These are phyloP conservation scores for Tupaia tana DNA, from an alignment of 2,113 vertebrate genomes.

Conservation along the genomic window DNA sequence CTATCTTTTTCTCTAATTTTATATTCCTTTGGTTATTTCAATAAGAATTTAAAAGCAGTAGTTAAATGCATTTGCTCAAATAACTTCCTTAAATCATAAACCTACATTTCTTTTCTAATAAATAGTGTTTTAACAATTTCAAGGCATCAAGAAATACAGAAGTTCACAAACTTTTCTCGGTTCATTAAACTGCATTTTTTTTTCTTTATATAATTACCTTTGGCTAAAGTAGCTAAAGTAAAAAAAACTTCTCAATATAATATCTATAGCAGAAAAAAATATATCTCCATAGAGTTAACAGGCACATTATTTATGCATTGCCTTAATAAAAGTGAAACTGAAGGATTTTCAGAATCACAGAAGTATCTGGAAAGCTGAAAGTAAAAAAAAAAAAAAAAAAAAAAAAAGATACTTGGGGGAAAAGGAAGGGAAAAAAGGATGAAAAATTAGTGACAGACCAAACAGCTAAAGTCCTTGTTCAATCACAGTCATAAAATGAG, in stretches of 20 bases:
- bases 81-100: constrained; percentile 46
- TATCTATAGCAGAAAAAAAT: constrained; percentile 5
- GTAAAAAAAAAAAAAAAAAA: constrained; percentile 7
- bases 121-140: constrained; percentile 9
- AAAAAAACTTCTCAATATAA: constrained; percentile 46
- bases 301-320: constrained; percentile 34
- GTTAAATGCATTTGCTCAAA: not conserved
- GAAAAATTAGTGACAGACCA: not conserved
- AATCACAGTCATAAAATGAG: constrained; percentile 48
- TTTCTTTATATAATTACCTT: constrained; percentile 45
- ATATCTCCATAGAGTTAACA: constrained; percentile 2
- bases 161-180: constrained; percentile 42
- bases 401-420: not conserved
- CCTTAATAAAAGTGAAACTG: constrained; percentile 52
- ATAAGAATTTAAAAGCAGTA: not conserved
- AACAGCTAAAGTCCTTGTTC: constrained; percentile 58
- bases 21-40: constrained; percentile 52
- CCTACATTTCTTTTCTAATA: constrained; percentile 45
- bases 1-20: not conserved
- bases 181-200: constrained; percentile 52
- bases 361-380: constrained; percentile 13
- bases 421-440: not conserved
- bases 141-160: constrained; percentile 49
- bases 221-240: constrained; percentile 46
- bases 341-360: constrained; percentile 48